Conservation (phyloP, 2,888 invertebrate species). For the Parapristionchus giblindavisi region DNA sequence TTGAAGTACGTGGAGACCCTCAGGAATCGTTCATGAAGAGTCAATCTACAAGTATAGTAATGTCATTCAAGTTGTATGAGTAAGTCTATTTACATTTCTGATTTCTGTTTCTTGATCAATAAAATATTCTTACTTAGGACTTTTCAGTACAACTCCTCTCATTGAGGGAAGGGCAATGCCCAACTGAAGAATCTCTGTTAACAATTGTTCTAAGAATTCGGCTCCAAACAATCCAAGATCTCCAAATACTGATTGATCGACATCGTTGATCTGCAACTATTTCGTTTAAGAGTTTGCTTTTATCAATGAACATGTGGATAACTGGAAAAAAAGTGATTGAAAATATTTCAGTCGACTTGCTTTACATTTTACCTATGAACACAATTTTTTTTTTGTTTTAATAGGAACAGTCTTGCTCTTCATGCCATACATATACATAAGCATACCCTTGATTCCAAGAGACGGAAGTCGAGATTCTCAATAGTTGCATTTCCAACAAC, state of each 20-base stretch:
- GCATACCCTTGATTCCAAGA: slow-evolving; percentile 60
- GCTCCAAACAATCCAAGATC: slow-evolving; percentile 69
- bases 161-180: slow-evolving; percentile 66
- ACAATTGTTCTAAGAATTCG: slow-evolving; percentile 66
- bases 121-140: slow-evolving; percentile 59
- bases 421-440: too few species aligned
- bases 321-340: background rate
- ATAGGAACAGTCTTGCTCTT: too few species aligned
- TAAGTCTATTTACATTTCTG: background rate
- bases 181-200: slow-evolving; percentile 68
- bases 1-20: slow-evolving; percentile 68
- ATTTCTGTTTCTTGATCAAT: background rate
- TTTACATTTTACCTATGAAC: too few species aligned
- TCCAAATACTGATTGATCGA: slow-evolving; percentile 66
- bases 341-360: too few species aligned
- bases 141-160: slow-evolving; percentile 66
- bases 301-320: background rate
- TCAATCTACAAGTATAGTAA: slow-evolving; percentile 51
- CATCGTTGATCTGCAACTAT: slow-evolving; percentile 55
- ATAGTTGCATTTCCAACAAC: slow-evolving; percentile 68
- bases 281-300: background rate
- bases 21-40: slow-evolving; percentile 66
- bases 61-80: background rate
- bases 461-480: slow-evolving; percentile 67
- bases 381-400: too few species aligned